Evolutionary conservation across 2,888 invertebrate species (phyloP).

Genomic region (Himalopsyche tibetana): DNA sequence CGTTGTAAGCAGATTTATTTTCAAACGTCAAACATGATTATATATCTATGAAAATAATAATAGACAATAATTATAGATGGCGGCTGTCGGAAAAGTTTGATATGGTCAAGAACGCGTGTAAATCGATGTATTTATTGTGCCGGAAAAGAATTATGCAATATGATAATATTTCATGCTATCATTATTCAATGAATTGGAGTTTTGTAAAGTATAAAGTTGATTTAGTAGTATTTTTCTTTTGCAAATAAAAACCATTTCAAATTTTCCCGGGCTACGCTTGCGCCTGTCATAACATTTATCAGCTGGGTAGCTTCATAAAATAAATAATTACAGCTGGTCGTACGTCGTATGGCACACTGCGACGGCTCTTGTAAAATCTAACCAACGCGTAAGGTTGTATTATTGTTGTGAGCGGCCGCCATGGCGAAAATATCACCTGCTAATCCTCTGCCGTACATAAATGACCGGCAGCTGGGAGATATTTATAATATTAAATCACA

Average conservation of each 20-base stretch:
- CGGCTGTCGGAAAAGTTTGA: no score
- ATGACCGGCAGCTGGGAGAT: constrained; percentile 80
- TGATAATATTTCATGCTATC: no score
- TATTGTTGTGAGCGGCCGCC: constrained; percentile 39
- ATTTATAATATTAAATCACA: constrained; percentile 78
- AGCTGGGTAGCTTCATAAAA: constrained; percentile 44
- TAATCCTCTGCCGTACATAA: constrained; percentile 79
- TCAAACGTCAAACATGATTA: no score
- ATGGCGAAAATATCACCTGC: constrained; percentile 74
- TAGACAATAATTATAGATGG: no score
- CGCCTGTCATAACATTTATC: constrained; percentile 22
- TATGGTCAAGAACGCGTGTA: no score
- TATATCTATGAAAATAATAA: no score
- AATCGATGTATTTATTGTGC: no score
- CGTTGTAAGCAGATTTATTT: no score
- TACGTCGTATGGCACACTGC: constrained; percentile 29
- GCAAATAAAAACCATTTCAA: neutral
- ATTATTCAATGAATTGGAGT: no score
- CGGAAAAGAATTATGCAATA: no score
- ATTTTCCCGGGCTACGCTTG: constrained; percentile 2
- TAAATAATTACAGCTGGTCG: constrained; percentile 64
- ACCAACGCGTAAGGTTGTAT: constrained; percentile 49
- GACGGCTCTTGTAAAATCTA: constrained; percentile 43
- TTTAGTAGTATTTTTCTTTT: no score
- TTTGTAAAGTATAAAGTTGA: no score